Conservation (phyloP, 2,797 vertebrate genomes). For the Nothura maculosa region DNA sequence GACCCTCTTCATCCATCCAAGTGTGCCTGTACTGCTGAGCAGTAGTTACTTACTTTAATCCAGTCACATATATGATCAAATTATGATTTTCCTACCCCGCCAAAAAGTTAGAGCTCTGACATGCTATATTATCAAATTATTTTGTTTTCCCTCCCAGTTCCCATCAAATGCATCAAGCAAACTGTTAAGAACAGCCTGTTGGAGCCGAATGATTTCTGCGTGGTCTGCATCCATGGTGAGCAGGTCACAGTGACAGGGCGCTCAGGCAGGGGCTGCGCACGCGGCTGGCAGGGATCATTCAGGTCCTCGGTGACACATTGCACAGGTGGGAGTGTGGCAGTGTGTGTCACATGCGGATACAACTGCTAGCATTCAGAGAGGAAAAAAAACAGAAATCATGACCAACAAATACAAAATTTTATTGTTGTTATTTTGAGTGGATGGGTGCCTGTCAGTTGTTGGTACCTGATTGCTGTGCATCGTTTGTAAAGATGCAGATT, state of each 20-base stretch:
- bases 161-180: constrained; percentile 31
- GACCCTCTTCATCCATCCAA: neutral
- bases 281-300: neutral
- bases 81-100: neutral
- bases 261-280: neutral
- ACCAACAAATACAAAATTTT: neutral
- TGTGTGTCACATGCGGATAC: neutral
- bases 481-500: neutral
- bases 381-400: no score
- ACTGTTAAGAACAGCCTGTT: constrained; percentile 14
- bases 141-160: neutral
- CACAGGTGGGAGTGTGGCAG: neutral
- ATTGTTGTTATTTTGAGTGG: neutral
- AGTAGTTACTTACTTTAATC: neutral
- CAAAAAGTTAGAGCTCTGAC: neutral
- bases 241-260: neutral
- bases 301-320: neutral
- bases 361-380: neutral
- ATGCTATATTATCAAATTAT: constrained; percentile 5
- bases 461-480: neutral
- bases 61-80: rapidly evolving
- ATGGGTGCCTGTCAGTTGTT: neutral
- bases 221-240: neutral
- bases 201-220: constrained; percentile 7
- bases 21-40: rapidly evolving